Evolutionary conservation across 2,113 vertebrate genomes (phyloP).

Genomic region (Eidolon helvum): DNA sequence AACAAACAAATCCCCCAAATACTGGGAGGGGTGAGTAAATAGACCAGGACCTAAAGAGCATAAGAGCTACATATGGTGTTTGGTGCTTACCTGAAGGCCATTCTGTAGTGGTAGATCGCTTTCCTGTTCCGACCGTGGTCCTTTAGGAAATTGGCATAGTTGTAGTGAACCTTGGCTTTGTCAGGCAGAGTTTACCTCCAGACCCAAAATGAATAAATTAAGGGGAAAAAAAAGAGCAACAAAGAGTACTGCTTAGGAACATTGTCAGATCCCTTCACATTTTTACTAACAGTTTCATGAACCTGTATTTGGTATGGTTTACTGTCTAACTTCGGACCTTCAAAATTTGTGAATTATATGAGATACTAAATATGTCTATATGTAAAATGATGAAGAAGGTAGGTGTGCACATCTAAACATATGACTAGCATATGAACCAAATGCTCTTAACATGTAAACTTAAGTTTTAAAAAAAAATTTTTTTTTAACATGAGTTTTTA

Average conservation of each 20-base stretch:
- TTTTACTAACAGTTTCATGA: background rate
- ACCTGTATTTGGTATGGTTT: background rate
- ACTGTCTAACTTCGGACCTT: background rate
- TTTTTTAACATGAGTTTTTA: background rate
- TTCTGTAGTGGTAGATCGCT: slow-evolving; percentile 95
- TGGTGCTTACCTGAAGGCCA: slow-evolving; percentile 87
- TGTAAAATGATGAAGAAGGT: background rate
- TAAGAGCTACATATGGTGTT: accelerated
- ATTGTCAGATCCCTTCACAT: background rate
- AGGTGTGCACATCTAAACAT: background rate
- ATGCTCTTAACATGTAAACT: background rate
- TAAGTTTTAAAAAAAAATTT: no score
- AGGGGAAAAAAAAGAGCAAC: background rate
- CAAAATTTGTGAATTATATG: background rate
- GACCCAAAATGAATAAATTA: slow-evolving; percentile 84
- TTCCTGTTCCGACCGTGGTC: slow-evolving; percentile 90
- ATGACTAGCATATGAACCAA: background rate
- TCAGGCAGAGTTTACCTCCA: slow-evolving; percentile 96
- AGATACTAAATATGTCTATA: no score
- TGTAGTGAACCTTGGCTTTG: slow-evolving; percentile 99
- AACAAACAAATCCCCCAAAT: background rate
- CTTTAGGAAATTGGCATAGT: slow-evolving; percentile 98
- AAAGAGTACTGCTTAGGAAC: background rate
- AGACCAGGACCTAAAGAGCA: accelerated
- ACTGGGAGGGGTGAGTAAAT: accelerated